Evolutionary conservation across 2,797 vertebrate genomes (phyloP).

Genomic region (Lithobates pipiens): DNA sequence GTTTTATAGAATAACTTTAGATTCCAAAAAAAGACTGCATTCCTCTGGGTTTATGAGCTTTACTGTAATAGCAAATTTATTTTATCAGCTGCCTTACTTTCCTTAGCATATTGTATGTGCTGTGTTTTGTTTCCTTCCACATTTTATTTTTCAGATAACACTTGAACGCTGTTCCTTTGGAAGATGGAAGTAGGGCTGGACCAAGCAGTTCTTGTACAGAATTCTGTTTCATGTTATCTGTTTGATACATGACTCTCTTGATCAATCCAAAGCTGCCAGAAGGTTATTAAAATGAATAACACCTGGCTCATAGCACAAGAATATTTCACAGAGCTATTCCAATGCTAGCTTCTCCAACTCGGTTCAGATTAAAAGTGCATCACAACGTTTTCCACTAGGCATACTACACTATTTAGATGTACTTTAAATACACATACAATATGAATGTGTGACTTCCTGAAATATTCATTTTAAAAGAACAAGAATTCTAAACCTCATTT

Average conservation of each 20-base stretch:
- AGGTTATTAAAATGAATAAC: conserved; percentile 49
- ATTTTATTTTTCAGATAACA: conserved; percentile 15
- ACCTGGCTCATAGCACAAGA: conserved; percentile 19
- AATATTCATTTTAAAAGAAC: background rate
- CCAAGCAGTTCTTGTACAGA: conserved; percentile 7
- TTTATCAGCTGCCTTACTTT: background rate
- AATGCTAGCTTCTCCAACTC: conserved; percentile 3
- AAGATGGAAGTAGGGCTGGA: conserved; percentile 17
- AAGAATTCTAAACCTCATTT: conserved; percentile 9
- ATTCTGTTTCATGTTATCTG: conserved; percentile 39
- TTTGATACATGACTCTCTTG: conserved; percentile 45
- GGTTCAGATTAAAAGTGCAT: background rate
- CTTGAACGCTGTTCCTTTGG: conserved; percentile 3
- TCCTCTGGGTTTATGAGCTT: background rate
- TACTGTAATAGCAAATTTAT: background rate
- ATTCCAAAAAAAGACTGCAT: background rate
- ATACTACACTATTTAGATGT: background rate
- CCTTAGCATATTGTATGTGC: background rate
- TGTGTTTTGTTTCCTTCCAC: background rate
- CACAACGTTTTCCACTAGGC: background rate
- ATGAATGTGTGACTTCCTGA: conserved; percentile 8
- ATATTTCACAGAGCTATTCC: conserved; percentile 19
- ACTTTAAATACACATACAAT: conserved; percentile 8
- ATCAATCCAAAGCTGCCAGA: conserved; percentile 37
- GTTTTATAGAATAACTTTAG: background rate